These are phyloP conservation scores for Arge pagana DNA, from an alignment of 2,888 invertebrate species.

Conservation along the genomic window DNA sequence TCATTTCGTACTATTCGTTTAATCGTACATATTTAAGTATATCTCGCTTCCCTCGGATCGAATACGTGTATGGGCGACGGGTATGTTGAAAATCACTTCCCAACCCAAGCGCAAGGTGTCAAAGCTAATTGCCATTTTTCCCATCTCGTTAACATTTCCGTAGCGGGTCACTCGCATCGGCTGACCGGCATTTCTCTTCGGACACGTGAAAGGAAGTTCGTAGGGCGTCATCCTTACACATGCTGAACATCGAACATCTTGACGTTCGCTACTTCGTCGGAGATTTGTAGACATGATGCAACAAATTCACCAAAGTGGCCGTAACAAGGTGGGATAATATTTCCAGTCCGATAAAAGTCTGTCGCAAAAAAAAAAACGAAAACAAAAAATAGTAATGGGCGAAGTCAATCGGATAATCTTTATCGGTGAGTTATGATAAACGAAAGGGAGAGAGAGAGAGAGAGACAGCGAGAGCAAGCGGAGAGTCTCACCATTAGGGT, in stretches of 20 bases:
- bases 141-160: conserved; percentile 44
- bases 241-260: no score
- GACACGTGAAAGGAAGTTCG: conserved; percentile 36
- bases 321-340: no score
- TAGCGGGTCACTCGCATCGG: conserved; percentile 21
- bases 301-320: neutral
- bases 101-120: conserved; percentile 37
- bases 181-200: conserved; percentile 19
- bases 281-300: neutral
- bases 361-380: neutral
- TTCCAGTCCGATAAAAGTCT: neutral
- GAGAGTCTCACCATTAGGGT: no score
- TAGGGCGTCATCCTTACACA: conserved; percentile 9
- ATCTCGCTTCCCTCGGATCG: no score
- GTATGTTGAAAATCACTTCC: conserved; percentile 37
- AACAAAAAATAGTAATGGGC: neutral
- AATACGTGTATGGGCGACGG: no score
- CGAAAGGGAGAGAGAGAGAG: conserved; percentile 29
- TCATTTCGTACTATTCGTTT: no score
- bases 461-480: conserved; percentile 26
- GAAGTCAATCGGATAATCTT: no score
- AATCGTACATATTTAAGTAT: no score
- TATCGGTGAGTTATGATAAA: conserved; percentile 31
- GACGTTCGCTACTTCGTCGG: no score
- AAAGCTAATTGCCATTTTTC: conserved; percentile 50